Evolutionary conservation across 1,140 invertebrate species (phyloP).

Genomic region (Oncopeltus fasciatus): DNA sequence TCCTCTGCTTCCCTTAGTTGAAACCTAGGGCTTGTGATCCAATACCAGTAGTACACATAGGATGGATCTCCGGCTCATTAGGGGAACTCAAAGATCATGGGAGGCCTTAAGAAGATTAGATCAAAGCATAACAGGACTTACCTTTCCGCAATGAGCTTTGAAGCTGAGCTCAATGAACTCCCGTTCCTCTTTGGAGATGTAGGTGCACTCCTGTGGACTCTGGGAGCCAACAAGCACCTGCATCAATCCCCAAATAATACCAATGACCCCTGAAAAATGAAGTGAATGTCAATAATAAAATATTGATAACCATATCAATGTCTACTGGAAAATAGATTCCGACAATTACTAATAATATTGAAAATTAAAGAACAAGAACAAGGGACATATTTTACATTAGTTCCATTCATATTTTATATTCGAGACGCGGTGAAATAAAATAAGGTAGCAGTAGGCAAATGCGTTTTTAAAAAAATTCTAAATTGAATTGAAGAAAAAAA

Average conservation of each 20-base stretch:
- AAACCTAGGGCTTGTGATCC: no score
- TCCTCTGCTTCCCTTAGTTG: no score
- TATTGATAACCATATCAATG: background rate
- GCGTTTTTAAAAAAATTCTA: background rate
- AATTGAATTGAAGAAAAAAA: no score
- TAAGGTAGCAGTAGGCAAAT: background rate
- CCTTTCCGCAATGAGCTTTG: no score
- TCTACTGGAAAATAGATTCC: background rate
- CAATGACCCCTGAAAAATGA: background rate
- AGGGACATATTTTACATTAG: background rate
- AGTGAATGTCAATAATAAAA: background rate
- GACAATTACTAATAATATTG: no score
- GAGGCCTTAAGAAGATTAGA: no score
- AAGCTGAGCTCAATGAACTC: background rate
- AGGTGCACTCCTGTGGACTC: background rate
- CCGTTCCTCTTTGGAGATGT: background rate
- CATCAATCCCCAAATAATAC: background rate
- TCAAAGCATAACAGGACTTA: no score
- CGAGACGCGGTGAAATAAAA: no score
- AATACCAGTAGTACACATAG: no score
- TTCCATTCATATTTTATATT: no score
- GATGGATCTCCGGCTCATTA: no score
- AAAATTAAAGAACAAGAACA: background rate
- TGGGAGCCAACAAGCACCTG: background rate
- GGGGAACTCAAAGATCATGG: no score